Evolutionary conservation across 2,113 vertebrate genomes (phyloP).

Genomic region (Sceloporus undulatus): DNA sequence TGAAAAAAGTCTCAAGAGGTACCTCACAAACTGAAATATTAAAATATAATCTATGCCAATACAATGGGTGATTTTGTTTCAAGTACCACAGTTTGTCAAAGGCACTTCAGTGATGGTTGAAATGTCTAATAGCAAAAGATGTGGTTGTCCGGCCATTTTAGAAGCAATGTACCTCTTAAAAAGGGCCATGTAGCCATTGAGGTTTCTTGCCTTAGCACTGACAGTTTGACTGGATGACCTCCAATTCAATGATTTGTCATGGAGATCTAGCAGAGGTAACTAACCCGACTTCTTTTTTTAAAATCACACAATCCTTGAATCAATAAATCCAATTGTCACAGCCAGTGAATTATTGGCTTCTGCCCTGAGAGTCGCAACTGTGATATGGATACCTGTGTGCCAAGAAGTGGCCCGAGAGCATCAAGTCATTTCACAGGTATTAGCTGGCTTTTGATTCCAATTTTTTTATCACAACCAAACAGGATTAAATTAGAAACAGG

Average conservation of each 20-base stretch:
- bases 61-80: neutral
- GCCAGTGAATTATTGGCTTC: constrained; percentile 22
- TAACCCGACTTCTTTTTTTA: constrained; percentile 9
- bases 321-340: constrained; percentile 30
- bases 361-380: neutral
- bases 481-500: constrained; percentile 37
- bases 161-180: neutral
- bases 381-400: neutral
- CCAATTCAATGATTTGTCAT: constrained; percentile 22
- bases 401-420: constrained; percentile 13
- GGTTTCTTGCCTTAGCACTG: neutral
- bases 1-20: neutral
- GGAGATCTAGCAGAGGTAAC: constrained; percentile 21
- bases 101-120: too few species aligned
- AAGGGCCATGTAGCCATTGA: neutral
- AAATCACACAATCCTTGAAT: constrained; percentile 7
- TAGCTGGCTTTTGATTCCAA: constrained; percentile 32
- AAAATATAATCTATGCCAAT: neutral
- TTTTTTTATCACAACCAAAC: constrained; percentile 27
- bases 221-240: constrained; percentile 14
- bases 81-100: too few species aligned
- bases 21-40: too few species aligned
- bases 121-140: neutral
- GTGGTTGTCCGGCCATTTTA: neutral
- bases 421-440: constrained; percentile 45